Percentiles rank a stretch among this genome's conserved stretches.
Evolutionary conservation across 2,888 invertebrate genomes (phyloP).

Genomic region (Tetheella fluctuosa): DNA sequence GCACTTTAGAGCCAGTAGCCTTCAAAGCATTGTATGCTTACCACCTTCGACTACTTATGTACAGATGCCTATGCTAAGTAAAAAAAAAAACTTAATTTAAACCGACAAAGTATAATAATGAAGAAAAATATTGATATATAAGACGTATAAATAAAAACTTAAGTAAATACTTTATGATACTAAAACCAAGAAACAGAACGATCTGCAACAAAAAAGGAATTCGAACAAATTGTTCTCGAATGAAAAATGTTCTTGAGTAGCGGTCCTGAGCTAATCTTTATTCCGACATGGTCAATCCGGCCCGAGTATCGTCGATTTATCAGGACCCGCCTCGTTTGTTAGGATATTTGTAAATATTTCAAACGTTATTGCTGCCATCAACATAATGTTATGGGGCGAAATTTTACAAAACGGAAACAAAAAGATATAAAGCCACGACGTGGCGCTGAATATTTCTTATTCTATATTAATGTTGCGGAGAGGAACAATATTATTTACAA

Average conservation of each 20-base stretch:
- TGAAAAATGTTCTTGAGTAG: constrained; percentile 45
- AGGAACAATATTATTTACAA: constrained; percentile 58
- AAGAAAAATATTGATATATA: no score
- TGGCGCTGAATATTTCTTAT: constrained; percentile 57
- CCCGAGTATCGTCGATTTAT: constrained; percentile 72
- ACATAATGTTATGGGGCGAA: constrained; percentile 83
- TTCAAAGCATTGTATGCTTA: no score
- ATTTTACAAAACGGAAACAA: constrained; percentile 82
- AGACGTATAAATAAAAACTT: background rate
- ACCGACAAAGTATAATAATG: no score
- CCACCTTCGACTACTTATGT: no score
- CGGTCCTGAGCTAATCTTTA: constrained; percentile 60
- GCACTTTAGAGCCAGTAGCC: no score
- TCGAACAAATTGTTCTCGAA: constrained; percentile 40
- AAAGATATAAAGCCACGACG: constrained; percentile 75
- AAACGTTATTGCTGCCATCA: constrained; percentile 81
- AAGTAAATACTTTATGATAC: background rate
- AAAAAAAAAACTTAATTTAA: no score
- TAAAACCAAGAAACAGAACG: background rate
- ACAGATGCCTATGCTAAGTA: no score
- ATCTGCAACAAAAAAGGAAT: constrained; percentile 20
- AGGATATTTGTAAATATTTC: constrained; percentile 83
- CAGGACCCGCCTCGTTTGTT: constrained; percentile 76
- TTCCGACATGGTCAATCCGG: constrained; percentile 75
- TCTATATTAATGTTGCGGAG: constrained; percentile 68